Base-by-base conservation (phyloP, 2,113 vertebrate species). In the Halichoerus grypus region DNA sequence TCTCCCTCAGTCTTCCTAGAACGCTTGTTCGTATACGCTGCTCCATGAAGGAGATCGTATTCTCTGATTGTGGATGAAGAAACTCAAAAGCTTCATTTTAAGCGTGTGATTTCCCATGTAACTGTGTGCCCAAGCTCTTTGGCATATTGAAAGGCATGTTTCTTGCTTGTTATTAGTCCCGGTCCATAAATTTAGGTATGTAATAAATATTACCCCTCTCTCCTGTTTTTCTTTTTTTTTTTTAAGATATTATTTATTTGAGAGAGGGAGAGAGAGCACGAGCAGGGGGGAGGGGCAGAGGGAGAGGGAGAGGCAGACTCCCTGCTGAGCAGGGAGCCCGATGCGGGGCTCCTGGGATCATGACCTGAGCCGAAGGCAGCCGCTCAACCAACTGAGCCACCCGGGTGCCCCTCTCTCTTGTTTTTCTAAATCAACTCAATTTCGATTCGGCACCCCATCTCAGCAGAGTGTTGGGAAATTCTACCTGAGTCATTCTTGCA, bases 401-500 rank as follows among this genome's bases (percentile, higher is more conserved):
- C 63, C 14, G 16, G 63, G 63, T 5, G 6, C 63, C 28, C 63
- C 24, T 95, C 36, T 71, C 39, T 53, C n/a, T 39, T 83, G 46
- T 65, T 88, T 97, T 95, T 94, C 67, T 91, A 55, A 81, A 85
- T 95, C 76, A 81, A 53, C 61, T 84, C 91, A 36, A 69, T 96
- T 98, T 97, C 42, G 3, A 74, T 95, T 91, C 46, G 80, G 39
- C 39, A 89, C 94, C 19, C 59, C 53, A 88, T 82, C 63, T 97
- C 4, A 8, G 63, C 18, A 81, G 59, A 81, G 51, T 90, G 55
- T 84, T 24, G 79, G 91, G 55, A 95, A 97, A 95, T 79, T 97
- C 83, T 76, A 59, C 91, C 63, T 93, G 97, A 97, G 81, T 95
- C 90, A 97, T 97, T 96, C 76, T 97, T 21, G 22, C 14, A 80